phyloP scores from a whole-genome alignment of 2,797 vertebrate genomes.

The Pangasius mekongensis region DNA sequence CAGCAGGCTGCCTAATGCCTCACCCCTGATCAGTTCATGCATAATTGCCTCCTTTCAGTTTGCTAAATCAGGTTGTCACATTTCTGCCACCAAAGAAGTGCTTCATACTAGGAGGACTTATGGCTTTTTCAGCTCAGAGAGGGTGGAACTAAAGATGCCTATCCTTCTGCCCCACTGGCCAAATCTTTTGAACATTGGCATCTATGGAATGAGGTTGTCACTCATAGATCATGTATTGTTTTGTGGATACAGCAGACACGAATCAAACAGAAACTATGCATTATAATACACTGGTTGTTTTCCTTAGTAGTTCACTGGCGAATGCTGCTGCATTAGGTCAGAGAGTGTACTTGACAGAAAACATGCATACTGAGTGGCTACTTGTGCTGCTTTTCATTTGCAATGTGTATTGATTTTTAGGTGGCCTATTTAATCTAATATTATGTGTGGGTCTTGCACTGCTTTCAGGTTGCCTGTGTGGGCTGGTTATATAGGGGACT shows the following conservation, averaged over 20 bases:
- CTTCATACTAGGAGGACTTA: constrained; percentile 69
- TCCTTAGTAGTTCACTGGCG: constrained; percentile 76
- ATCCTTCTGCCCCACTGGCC: constrained; percentile 74
- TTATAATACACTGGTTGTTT: constrained; percentile 82
- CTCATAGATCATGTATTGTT: constrained; percentile 64
- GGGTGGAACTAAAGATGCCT: constrained; percentile 74
- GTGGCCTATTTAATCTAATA: constrained; percentile 82
- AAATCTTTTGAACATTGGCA: constrained; percentile 73
- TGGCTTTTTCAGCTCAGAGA: constrained; percentile 55
- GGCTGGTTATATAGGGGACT: constrained; percentile 77
- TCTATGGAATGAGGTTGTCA: constrained; percentile 63
- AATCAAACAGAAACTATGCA: constrained; percentile 71
- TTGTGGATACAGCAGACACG: constrained; percentile 49
- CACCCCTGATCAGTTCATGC: constrained; percentile 74
- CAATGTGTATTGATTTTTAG: constrained; percentile 85
- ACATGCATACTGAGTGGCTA: constrained; percentile 86
- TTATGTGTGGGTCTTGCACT: constrained; percentile 78
- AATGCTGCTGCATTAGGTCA: constrained; percentile 78
- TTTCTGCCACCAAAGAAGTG: constrained; percentile 77
- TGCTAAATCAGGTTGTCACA: constrained; percentile 68
- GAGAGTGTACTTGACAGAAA: constrained; percentile 87
- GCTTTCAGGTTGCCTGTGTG: constrained; percentile 80
- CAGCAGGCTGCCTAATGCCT: constrained; percentile 72
- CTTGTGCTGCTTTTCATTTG: constrained; percentile 84
- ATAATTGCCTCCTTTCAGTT: constrained; percentile 81